Evolutionary conservation across 2,888 invertebrate species (phyloP), one percentile per base, ranked within the genome.

Genomic region (Hofmannophila pseudospretella): DNA sequence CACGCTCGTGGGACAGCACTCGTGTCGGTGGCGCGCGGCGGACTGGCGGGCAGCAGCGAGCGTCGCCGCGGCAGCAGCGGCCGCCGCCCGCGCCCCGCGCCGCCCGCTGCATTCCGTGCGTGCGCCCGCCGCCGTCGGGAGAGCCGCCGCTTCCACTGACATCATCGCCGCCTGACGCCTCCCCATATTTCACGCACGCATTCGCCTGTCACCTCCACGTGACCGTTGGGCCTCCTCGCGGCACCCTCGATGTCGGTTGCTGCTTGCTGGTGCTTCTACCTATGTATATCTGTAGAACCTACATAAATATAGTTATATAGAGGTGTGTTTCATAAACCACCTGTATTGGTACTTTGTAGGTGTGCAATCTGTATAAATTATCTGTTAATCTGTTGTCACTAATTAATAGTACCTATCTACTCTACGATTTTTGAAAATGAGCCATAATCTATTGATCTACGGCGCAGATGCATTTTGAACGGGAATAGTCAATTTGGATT

Each of bases 21-120:
- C 82, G 75, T 67, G 73, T 70, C 80, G 77, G 73, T 66, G 81
- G 80, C 84, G 82, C 84, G 84, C 85, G 82, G 80, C 80, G 59
- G 69, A 80, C 80, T 80, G 62, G 54, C 51, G 64, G 63, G 65
- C 67, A 67, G 72, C 75, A 70, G 70, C 67, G 50, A 48, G 55
- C 68, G 66, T 57, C 68, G 71, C 67, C 68, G 71, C 71, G 74
- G 71, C 79, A 76, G 77, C 78, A 74, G 67, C 71, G 64, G 60
- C 67, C 71, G 54, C 71, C 68, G 60, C 71, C 67, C 73, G 67
- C 70, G 73, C 79, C 67, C 80, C 79, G 65, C 78, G 56, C 76
- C 52, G 60, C 61, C 52, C 67, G 67, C 71, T 66, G 72, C 76
- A 73, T 67, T 70, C 74, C 74, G 70, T 69, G 65, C 73, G 75